Evolutionary conservation across 2,113 vertebrate species (phyloP).

Genomic region (Hepsetus odoe): DNA sequence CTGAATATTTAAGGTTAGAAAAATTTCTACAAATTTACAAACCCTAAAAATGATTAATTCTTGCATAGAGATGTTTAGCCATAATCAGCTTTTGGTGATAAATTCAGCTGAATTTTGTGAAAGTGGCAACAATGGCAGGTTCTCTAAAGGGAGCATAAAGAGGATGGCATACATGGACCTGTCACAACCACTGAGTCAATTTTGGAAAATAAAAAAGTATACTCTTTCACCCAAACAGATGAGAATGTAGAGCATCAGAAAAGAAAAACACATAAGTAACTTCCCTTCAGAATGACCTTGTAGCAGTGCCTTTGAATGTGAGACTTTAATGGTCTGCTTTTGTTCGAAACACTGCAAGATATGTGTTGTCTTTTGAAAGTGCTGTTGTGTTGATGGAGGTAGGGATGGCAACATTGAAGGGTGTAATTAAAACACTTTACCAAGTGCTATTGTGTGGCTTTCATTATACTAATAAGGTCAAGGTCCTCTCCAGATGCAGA

Average conservation of each 20-base stretch:
- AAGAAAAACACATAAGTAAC: neutral
- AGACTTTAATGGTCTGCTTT: neutral
- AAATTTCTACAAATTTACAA: no score
- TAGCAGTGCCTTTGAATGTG: neutral
- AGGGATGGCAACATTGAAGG: neutral
- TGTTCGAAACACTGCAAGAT: neutral
- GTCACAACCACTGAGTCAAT: constrained; percentile 43
- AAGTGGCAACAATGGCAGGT: neutral
- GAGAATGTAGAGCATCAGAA: constrained; percentile 2
- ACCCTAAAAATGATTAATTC: no score
- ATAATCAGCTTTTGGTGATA: neutral
- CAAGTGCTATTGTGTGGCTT: constrained; percentile 23
- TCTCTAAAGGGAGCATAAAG: constrained; percentile 29
- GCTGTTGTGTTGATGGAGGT: neutral
- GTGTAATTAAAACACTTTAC: constrained; percentile 20
- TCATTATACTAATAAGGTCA: constrained; percentile 32
- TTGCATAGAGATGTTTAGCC: no score
- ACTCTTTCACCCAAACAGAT: constrained; percentile 30
- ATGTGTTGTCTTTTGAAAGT: neutral
- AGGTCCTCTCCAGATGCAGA: neutral
- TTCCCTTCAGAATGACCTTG: neutral
- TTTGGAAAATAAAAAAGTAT: constrained; percentile 43
- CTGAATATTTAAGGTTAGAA: no score
- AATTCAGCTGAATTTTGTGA: neutral
- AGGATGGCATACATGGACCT: constrained; percentile 43